These are phyloP conservation scores for Dendropsophus ebraccatus DNA, from an alignment of 2,113 vertebrate species.

Conservation along the genomic window DNA sequence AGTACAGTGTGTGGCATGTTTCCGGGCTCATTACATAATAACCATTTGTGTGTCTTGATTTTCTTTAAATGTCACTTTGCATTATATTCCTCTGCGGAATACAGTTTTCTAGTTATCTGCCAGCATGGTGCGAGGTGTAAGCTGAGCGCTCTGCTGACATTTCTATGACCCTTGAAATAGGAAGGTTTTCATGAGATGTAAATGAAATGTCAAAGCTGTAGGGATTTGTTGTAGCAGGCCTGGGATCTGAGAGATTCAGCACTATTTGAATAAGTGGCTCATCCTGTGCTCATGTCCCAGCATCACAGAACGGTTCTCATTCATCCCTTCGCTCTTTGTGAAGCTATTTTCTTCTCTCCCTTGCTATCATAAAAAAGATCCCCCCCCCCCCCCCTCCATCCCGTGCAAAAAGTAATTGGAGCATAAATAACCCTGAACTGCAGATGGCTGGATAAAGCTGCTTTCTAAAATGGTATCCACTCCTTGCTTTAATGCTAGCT, in stretches of 20 bases:
- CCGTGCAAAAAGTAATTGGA: slow-evolving; percentile 65
- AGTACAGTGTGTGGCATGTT: neutral
- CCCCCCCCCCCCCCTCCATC: slow-evolving; percentile 6
- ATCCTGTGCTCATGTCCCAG: slow-evolving; percentile 25
- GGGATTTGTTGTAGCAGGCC: slow-evolving; percentile 30
- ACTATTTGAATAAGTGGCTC: slow-evolving; percentile 32
- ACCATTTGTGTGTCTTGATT: neutral
- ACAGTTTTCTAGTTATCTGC: neutral
- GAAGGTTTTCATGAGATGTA: slow-evolving; percentile 35
- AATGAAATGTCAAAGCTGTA: slow-evolving; percentile 45
- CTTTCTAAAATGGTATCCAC: slow-evolving; percentile 45
- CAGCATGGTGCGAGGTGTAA: slow-evolving; percentile 10
- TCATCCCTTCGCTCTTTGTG: slow-evolving; percentile 10
- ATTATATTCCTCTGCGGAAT: neutral
- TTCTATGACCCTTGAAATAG: slow-evolving; percentile 19
- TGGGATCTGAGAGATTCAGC: neutral
- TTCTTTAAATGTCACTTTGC: slow-evolving; percentile 11
- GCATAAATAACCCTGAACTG: slow-evolving; percentile 65
- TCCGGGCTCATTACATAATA: slow-evolving; percentile 2
- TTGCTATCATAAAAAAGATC: slow-evolving; percentile 9
- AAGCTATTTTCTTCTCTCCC: slow-evolving; percentile 9
- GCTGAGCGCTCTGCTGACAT: slow-evolving; percentile 23
- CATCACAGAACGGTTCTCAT: slow-evolving; percentile 30
- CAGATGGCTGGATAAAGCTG: slow-evolving; percentile 62
- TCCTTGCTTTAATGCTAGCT: slow-evolving; percentile 43